Conservation (phyloP, 2,113 vertebrate genomes). For the Nerophis ophidion region DNA sequence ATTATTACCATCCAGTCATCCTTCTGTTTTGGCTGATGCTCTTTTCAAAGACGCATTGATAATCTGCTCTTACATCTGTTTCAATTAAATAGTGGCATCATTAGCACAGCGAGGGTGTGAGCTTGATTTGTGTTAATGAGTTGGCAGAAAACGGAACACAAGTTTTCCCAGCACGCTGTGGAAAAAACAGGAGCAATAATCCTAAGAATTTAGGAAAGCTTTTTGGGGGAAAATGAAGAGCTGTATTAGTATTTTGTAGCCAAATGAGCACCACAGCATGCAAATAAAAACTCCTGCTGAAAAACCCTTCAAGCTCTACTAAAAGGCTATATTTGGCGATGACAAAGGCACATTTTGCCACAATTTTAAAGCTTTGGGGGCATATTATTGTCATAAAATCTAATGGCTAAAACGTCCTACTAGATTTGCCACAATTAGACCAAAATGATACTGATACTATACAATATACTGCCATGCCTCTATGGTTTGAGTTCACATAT, state of each 20-base stretch:
- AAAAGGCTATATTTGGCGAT: background rate
- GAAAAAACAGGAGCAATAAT: background rate
- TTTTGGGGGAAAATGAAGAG: background rate
- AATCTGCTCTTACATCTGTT: constrained; percentile 29
- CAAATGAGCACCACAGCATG: constrained; percentile 2
- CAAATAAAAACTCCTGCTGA: constrained; percentile 2
- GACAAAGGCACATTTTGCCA: constrained; percentile 1
- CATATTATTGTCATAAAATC: background rate
- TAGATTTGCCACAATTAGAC: too few species aligned
- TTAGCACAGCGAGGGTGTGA: constrained; percentile 22
- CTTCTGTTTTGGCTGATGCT: constrained; percentile 4
- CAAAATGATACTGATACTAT: too few species aligned
- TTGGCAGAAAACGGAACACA: constrained; percentile 27
- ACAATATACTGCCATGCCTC: too few species aligned
- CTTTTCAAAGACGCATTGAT: constrained; percentile 9
- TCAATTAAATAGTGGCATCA: constrained; percentile 25
- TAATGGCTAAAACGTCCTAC: background rate
- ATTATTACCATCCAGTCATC: constrained; percentile 5
- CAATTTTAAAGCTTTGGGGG: background rate
- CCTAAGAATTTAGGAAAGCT: constrained; percentile 1
- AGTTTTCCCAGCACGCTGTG: background rate
- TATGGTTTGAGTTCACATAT: too few species aligned
- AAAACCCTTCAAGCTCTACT: background rate
- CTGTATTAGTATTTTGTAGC: background rate
- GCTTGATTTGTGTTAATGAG: constrained; percentile 46